Base-by-base conservation (phyloP, 2,113 vertebrate genomes). In the Crotophaga sulcirostris region DNA sequence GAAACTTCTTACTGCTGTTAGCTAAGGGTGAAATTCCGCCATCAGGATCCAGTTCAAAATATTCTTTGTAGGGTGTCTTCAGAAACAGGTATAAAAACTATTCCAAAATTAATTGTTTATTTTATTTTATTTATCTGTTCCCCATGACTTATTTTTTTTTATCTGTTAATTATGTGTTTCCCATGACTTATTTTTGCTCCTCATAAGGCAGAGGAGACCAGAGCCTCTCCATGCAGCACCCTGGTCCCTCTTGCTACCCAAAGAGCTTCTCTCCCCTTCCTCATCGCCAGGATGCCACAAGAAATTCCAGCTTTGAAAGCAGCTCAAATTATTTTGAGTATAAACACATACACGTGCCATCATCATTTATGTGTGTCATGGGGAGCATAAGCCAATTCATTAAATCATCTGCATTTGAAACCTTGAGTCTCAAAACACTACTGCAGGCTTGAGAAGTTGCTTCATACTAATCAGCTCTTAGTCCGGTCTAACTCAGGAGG, bases 381-480 rank as follows among this genome's bases (percentile, higher is more conserved):
- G 8, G 21, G 18, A 44, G 24, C 40, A n/a, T 3, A 38, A 78
- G 14, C 31, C 52, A 23, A 11, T 3, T 42, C 70, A 33, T 62
- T 31, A 28, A 47, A 66, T 25, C 64, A n/a, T 6, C 56, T 17
- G 21, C 28, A 36, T 44, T 36, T 36, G 49, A 28, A 72, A 85
- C 0, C 0, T 0, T 1, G 26, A 47, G 40, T 10, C 49, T 31
- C 54, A 52, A 26, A 85, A 40, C 62, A 15, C 15, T 13, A 19
- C 51, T 11, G 24, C 3, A 74, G 66, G 56, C 60, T 51, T 34
- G 16, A 77, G 54, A 69, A 69, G 34, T 21, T 23, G 16, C 36
- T 68, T 42, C 29, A 17, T 26, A 14, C 19, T 16, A n/a, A 69
- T 5, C 58, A 45, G 29, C 45, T 49, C 56, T 15, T 38, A 49